Conservation (phyloP, 2,888 invertebrate species). For the Euclidia mi region DNA sequence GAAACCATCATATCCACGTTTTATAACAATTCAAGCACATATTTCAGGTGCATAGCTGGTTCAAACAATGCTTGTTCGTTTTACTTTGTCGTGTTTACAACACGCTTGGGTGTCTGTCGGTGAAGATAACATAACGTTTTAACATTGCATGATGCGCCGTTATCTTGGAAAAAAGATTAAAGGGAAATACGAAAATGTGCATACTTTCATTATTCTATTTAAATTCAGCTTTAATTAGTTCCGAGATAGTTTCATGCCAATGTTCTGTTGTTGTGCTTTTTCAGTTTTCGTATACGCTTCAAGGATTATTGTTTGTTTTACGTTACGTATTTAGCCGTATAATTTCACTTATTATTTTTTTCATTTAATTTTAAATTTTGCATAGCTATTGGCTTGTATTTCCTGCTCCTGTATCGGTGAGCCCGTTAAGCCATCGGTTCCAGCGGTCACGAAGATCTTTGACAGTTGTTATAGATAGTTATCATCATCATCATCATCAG, state of each 20-base stretch:
- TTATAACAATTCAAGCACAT: constrained; percentile 1
- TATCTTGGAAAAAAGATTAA: constrained; percentile 17
- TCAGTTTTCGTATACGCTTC: no score
- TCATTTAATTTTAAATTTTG: no score
- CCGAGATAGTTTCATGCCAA: neutral
- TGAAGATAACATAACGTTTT: neutral
- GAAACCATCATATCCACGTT: no score
- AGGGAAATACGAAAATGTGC: constrained; percentile 12
- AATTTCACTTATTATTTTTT: no score
- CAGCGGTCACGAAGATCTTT: no score
- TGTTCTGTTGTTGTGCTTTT: neutral
- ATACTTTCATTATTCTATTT: constrained; percentile 4
- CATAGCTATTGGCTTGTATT: no score
- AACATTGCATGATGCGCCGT: constrained; percentile 6
- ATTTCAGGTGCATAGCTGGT: constrained; percentile 7
- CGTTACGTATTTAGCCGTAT: no score
- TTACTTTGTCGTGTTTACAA: constrained; percentile 3
- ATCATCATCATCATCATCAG: no score
- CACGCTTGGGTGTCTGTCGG: neutral
- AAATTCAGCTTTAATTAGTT: constrained; percentile 11
- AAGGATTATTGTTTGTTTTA: no score
- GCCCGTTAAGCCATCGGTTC: no score
- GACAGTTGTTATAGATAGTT: no score
- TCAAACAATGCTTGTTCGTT: constrained; percentile 4
- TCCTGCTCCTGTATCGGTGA: no score